phyloP scores from a whole-genome alignment of 2,888 invertebrate genomes.

The Drosophila engyochracea region DNA sequence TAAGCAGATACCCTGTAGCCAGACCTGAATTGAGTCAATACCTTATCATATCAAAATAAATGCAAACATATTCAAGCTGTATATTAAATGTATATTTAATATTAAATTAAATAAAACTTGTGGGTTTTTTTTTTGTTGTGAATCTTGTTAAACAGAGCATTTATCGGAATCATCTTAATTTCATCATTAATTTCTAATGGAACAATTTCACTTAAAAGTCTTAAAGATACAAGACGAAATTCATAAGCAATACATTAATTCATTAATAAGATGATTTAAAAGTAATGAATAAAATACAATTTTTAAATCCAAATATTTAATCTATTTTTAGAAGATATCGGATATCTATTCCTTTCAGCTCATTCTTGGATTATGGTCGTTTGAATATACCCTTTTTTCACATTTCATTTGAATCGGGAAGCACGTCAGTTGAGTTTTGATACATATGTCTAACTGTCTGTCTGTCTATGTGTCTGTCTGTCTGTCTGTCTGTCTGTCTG shows the following conservation, averaged over 20 bases:
- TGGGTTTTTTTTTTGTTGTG: neutral
- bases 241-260: neutral
- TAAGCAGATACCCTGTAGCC: neutral
- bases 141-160: neutral
- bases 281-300: neutral
- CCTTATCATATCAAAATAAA: neutral
- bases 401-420: conserved; percentile 11
- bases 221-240: neutral
- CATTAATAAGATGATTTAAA: neutral
- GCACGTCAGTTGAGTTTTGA: conserved; percentile 35
- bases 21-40: neutral
- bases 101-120: too few relatives aligned
- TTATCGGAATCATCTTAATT: neutral
- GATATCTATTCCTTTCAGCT: neutral
- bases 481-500: too few relatives aligned
- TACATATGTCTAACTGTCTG: neutral
- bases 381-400: neutral
- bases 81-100: too few relatives aligned
- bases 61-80: neutral
- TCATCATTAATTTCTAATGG: neutral
- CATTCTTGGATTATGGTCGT: neutral
- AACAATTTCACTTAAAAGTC: neutral
- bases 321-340: neutral
- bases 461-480: too few relatives aligned
- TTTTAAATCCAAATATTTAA: neutral